Conservation (phyloP, 2,888 invertebrate genomes). For the Galerucella nymphaeae region DNA sequence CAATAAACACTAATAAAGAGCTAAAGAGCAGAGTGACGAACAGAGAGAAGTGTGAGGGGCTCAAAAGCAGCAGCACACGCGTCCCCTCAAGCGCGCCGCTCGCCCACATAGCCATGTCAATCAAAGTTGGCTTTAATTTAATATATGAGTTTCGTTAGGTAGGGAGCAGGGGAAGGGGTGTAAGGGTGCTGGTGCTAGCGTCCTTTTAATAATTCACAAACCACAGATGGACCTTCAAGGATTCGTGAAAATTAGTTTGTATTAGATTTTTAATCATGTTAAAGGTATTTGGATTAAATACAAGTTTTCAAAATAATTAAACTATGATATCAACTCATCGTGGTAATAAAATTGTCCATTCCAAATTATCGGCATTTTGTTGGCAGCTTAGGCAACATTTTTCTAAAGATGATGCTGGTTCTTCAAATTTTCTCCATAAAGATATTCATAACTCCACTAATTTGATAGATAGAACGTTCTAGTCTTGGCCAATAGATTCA, state of each 20-base stretch:
- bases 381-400: no score
- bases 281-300: background rate
- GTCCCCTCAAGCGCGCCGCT: slow-evolving; percentile 51
- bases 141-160: slow-evolving; percentile 27
- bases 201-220: slow-evolving; percentile 35
- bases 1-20: slow-evolving; percentile 52
- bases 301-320: background rate
- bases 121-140: slow-evolving; percentile 44
- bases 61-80: slow-evolving; percentile 50
- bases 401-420: no score
- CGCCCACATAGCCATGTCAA: slow-evolving; percentile 43
- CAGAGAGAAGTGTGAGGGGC: slow-evolving; percentile 44
- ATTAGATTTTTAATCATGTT: slow-evolving; percentile 3
- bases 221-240: slow-evolving; percentile 23
- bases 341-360: no score
- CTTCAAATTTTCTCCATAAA: no score
- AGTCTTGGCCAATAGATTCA: no score
- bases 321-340: background rate
- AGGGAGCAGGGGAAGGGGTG: background rate
- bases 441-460: no score
- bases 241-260: background rate
- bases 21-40: slow-evolving; percentile 54
- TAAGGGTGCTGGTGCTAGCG: slow-evolving; percentile 10
- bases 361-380: no score
- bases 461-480: no score